Evolutionary conservation across 2,888 invertebrate genomes (phyloP), one percentile per base, ranked within the genome.

Genomic region (Ischnura elegans): DNA sequence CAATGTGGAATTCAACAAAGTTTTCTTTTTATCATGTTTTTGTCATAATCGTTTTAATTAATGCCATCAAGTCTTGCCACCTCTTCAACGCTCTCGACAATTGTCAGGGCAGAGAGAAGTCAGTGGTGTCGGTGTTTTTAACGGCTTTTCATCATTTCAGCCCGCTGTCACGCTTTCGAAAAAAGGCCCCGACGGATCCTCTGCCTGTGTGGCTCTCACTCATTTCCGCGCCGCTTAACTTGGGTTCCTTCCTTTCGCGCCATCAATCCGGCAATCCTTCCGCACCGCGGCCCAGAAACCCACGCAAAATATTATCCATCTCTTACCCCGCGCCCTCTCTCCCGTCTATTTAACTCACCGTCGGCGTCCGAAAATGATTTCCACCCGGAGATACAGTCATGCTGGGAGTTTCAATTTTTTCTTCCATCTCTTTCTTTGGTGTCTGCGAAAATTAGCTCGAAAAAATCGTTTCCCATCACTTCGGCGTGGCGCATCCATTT

Each of bases 141-240:
- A n/a, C n/a, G n/a, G n/a, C n/a, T n/a, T 76, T 10, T 36, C 29
- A 8, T 19, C 5, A 61, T 61, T 1, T n/a, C 76, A 76, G 29
- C 16, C 76, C 16, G n/a, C 76, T n/a, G 2, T 4, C 76, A 10
- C 36, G 10, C 76, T 10, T 25, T 76, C 16, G 29, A 21, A 61
- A 61, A 61, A 61, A 61, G 25, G 25, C 61, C 61, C 8, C 51
- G 47, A 21, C 21, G 8, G 55, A 66, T 76, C 76, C n/a, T n/a
- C n/a, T 76, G 29, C 36, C 51, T 51, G 6, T 51, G 2, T 1
- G 16, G 51, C 76, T 76, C 29, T 36, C 76, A 6, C 76, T 36
- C 76, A 76, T 76, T 76, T 76, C 76, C 76, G 36, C 76, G 76
- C 76, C 76, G 76, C 76, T 76, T 76, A 76, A 76, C 76, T 76